A percentile compares a stretch with the other conserved stretches of the same genome.
Evolutionary conservation across 2,113 vertebrate genomes (phyloP).

Genomic region (Opisthocomus hoazin): DNA sequence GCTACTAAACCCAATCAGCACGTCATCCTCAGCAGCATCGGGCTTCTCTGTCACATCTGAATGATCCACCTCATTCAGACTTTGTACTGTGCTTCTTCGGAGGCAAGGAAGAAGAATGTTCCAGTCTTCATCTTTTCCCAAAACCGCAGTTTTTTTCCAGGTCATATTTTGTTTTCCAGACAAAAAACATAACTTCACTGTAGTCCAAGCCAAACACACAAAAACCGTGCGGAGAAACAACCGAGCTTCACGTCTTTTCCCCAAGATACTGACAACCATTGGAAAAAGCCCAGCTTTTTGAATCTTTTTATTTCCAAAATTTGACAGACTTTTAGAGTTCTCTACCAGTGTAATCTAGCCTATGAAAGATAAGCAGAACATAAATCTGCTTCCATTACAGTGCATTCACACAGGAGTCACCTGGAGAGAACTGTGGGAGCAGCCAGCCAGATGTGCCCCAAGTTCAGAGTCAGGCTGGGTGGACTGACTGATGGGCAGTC

Average conservation of each 20-base stretch:
- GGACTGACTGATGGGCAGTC: background rate
- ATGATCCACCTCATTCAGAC: conserved; percentile 19
- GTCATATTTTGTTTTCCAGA: background rate
- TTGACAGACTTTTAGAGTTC: background rate
- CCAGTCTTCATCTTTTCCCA: conserved; percentile 4
- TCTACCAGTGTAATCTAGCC: background rate
- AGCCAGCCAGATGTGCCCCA: background rate
- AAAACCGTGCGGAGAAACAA: background rate
- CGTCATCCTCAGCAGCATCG: background rate
- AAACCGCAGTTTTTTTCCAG: background rate
- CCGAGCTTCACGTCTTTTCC: background rate
- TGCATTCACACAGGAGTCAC: background rate
- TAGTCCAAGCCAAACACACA: background rate
- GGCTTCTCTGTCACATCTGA: background rate
- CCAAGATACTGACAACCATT: background rate
- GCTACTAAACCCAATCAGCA: background rate
- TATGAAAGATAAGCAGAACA: background rate
- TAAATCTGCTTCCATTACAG: background rate
- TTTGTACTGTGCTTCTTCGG: background rate
- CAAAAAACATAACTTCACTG: background rate
- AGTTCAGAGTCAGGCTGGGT: background rate
- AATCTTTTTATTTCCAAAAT: conserved; percentile 12
- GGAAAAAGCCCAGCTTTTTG: background rate
- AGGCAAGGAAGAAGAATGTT: background rate
- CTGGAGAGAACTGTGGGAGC: background rate